Evolutionary conservation across 1,140 invertebrate species (phyloP), one percentile per base, ranked within the genome.

Genomic region (Nephila pilipes): DNA sequence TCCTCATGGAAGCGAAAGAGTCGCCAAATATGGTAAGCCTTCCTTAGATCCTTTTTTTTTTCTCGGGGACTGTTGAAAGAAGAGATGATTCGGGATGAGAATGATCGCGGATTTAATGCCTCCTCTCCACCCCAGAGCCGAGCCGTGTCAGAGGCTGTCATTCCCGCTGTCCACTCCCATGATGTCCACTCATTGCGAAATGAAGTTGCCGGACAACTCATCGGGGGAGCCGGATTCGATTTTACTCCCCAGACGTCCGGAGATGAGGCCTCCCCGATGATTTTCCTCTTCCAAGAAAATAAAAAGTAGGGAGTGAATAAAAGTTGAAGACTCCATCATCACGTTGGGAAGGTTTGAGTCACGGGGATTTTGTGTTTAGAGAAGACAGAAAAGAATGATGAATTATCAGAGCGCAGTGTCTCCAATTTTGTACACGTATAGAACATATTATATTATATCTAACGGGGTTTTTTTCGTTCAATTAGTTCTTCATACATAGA

Each of bases 171-270:
- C 87, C 87, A 75, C 87, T 90, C 87, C 36, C 46, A 80, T 79
- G 69, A 90, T 79, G 87, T 79, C 87, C 87, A 80, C 87, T 90
- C 87, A 90, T 90, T 79, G 65, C 65, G 32, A 80, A 90, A 90
- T 90, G 87, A 90, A 90, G 87, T 90, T 80, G 54, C 54, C 69
- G 46, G 87, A 90, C 87, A 90, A 46, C 87, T 32, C 87, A 46
- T 63, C 54, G 46, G 69, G 65, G 87, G 54, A 90, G 46, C 69
- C 6, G 87, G 54, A 79, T 90, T 80, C 38, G 69, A 79, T 90
- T 90, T 90, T 80, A 29, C 20, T 65, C 36, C 20, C 20, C 29
- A 57, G 85, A 88, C 55, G 54, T 65, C 22, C 8, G 16, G 22
- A 57, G 85, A 88, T 88, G 54, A 88, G 63, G 8, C 65, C 22